phyloP scores from a whole-genome alignment of 2,797 vertebrate genomes.

The Neostethus bicornis region DNA sequence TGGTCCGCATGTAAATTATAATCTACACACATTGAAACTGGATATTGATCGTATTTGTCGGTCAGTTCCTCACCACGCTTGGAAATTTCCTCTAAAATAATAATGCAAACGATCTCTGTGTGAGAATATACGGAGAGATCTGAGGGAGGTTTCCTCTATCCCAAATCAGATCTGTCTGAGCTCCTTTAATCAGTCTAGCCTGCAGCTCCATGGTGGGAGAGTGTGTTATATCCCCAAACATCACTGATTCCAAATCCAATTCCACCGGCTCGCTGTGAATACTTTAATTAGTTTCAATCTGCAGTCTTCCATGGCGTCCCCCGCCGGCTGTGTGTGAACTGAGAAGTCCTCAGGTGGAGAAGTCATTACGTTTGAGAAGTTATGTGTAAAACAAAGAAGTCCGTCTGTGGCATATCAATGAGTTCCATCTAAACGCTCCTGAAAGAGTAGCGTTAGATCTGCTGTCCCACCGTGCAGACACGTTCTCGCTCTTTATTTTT shows the following conservation, averaged over 20 bases:
- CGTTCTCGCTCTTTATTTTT: slow-evolving; percentile 29
- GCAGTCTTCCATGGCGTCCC: neutral
- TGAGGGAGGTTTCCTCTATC: no score
- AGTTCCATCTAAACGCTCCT: neutral
- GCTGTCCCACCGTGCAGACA: neutral
- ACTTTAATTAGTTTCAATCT: slow-evolving; percentile 13
- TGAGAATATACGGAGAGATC: no score
- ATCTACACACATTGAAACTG: no score
- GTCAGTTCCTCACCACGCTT: no score
- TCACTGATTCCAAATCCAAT: neutral
- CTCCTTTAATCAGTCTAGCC: no score
- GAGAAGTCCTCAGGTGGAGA: slow-evolving; percentile 11
- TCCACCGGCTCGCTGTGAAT: slow-evolving; percentile 4
- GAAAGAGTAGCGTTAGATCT: neutral
- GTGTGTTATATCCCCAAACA: slow-evolving; percentile 13
- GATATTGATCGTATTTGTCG: no score
- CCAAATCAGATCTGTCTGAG: no score
- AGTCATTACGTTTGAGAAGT: slow-evolving; percentile 9
- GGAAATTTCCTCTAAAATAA: no score
- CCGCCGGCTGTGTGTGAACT: neutral
- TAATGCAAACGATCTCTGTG: no score
- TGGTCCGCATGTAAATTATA: no score
- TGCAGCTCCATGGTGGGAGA: no score
- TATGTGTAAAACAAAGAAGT: slow-evolving; percentile 19
- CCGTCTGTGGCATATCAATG: slow-evolving; percentile 21